These are phyloP conservation scores for Apaloderma vittatum DNA, from an alignment of 2,113 vertebrate genomes.

Conservation along the genomic window DNA sequence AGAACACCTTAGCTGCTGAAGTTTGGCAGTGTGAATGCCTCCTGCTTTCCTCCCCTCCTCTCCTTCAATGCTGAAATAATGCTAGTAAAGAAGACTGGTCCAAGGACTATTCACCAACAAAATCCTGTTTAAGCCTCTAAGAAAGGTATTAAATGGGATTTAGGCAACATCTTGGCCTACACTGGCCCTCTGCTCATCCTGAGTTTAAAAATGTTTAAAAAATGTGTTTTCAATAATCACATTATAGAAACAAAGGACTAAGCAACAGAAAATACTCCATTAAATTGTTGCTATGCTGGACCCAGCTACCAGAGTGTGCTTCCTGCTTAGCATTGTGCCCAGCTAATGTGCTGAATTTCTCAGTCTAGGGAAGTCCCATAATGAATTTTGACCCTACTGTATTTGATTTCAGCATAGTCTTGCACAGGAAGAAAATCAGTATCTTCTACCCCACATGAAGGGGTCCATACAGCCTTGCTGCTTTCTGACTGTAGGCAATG, in stretches of 20 bases:
- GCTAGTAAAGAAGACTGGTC: neutral
- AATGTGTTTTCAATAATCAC: slow-evolving; percentile 11
- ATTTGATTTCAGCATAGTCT: neutral
- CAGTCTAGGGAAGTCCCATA: neutral
- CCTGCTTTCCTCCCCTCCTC: neutral
- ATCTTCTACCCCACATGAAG: fast-evolving
- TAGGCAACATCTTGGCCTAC: slow-evolving; percentile 14
- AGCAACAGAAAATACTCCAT: neutral
- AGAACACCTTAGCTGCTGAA: neutral
- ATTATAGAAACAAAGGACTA: neutral
- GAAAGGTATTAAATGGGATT: slow-evolving; percentile 40
- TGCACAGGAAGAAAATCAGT: neutral
- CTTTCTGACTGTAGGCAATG: neutral
- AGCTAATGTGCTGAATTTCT: neutral
- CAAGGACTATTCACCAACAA: neutral
- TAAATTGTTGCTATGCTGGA: neutral
- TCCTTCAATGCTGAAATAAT: neutral
- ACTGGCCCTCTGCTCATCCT: neutral
- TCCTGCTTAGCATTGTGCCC: neutral
- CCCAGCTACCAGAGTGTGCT: neutral
- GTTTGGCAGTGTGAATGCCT: neutral
- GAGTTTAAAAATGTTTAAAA: neutral
- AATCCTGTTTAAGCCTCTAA: slow-evolving; percentile 49
- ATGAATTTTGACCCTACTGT: neutral
- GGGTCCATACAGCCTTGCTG: neutral